phyloP scores from a whole-genome alignment of 2,797 vertebrate genomes.

The Oophaga sylvatica region DNA sequence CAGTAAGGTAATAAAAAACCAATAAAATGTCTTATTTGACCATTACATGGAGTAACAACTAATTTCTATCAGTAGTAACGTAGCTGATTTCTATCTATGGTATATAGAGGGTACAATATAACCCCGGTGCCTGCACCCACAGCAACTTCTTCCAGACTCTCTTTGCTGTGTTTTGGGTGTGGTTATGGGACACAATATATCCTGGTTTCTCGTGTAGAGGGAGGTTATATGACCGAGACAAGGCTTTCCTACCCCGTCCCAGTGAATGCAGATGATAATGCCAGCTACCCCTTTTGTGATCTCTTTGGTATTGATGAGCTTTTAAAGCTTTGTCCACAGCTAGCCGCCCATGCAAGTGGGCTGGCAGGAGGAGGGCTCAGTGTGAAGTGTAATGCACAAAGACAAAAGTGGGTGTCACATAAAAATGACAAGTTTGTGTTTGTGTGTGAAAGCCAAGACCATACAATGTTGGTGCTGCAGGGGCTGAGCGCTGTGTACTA shows the following conservation, averaged over 20 bases:
- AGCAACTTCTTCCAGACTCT: neutral
- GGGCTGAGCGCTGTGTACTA: conserved; percentile 57
- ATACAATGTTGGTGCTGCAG: conserved; percentile 72
- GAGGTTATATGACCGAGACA: conserved; percentile 34
- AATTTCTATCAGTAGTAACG: neutral
- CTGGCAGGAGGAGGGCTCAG: conserved; percentile 71
- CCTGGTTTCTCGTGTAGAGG: conserved; percentile 44
- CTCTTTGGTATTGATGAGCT: conserved; percentile 56
- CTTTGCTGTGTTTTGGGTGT: neutral
- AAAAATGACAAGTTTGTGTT: conserved; percentile 82
- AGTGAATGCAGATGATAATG: conserved; percentile 59
- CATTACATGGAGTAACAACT: too few species aligned
- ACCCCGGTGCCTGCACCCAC: neutral
- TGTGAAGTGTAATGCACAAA: conserved; percentile 66
- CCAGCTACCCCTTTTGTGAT: conserved; percentile 58
- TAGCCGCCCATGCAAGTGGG: conserved; percentile 75
- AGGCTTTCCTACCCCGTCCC: conserved; percentile 26
- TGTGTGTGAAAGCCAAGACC: conserved; percentile 72
- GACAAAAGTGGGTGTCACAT: conserved; percentile 76
- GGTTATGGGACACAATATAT: conserved; percentile 25
- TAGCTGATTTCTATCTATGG: neutral
- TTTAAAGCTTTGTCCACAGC: conserved; percentile 61
- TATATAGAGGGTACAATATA: neutral
- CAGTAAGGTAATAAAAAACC: too few species aligned
- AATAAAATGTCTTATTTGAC: too few species aligned